Evolutionary conservation across 2,888 invertebrate species (phyloP).

Genomic region (Tinea pellionella): DNA sequence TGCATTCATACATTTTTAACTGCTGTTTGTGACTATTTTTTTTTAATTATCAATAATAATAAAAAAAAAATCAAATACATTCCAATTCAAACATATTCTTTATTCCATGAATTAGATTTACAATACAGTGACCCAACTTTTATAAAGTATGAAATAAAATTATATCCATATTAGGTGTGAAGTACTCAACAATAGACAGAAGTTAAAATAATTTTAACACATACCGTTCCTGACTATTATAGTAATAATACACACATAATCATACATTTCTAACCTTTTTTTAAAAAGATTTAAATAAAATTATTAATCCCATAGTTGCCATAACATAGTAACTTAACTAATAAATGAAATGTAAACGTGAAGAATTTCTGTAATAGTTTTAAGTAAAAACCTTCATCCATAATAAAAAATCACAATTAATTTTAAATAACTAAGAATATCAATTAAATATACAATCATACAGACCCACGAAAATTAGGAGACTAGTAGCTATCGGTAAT

Average conservation of each 20-base stretch:
- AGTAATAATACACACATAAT: too few relatives aligned
- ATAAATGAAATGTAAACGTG: neutral
- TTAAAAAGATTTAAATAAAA: neutral
- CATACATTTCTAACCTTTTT: too few relatives aligned
- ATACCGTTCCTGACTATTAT: neutral
- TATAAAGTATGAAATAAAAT: too few relatives aligned
- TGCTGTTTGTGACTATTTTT: too few relatives aligned
- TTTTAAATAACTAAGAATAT: neutral
- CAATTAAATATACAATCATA: slow-evolving; percentile 22
- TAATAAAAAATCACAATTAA: neutral
- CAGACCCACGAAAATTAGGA: slow-evolving; percentile 25
- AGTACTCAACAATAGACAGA: too few relatives aligned
- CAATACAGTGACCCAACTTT: too few relatives aligned
- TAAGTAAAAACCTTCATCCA: neutral
- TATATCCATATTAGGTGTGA: too few relatives aligned
- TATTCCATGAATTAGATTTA: too few relatives aligned
- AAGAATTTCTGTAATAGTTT: neutral
- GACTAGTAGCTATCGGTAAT: slow-evolving; percentile 33
- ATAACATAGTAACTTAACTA: neutral
- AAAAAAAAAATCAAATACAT: too few relatives aligned
- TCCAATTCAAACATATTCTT: too few relatives aligned
- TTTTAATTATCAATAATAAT: too few relatives aligned
- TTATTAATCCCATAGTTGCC: neutral
- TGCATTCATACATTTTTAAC: too few relatives aligned
- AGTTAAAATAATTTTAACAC: neutral